A percentile compares a stretch with the other conserved stretches of the same genome.
phyloP scores from a whole-genome alignment of 2,888 invertebrate genomes.

The Pseudococcus longispinus region DNA sequence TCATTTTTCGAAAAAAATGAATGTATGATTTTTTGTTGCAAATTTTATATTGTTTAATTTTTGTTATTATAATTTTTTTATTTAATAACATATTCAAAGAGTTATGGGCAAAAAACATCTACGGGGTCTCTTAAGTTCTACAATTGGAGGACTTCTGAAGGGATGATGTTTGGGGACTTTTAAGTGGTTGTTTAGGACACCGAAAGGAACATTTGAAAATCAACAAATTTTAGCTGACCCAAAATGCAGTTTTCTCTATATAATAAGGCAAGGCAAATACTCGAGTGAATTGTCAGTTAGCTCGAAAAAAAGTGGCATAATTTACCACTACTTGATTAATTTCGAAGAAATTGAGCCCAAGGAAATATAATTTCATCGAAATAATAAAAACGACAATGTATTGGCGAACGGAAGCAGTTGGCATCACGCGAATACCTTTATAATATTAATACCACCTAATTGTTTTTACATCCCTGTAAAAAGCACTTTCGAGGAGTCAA shows the following conservation, averaged over 20 bases:
- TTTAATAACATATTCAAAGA: too few relatives aligned
- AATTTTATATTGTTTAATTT: too few relatives aligned
- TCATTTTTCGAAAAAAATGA: too few relatives aligned
- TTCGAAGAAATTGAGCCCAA: not conserved
- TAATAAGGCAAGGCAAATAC: not conserved
- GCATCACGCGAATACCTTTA: not conserved
- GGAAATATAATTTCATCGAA: not conserved
- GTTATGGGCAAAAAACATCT: too few relatives aligned
- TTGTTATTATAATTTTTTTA: too few relatives aligned
- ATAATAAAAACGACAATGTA: not conserved
- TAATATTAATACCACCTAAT: slow-evolving; percentile 1
- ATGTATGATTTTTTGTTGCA: too few relatives aligned
- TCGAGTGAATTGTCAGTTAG: not conserved
- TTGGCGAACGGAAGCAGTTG: not conserved
- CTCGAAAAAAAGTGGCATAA: not conserved
- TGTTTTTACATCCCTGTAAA: slow-evolving; percentile 24
- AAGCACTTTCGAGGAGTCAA: slow-evolving; percentile 9
- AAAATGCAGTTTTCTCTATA: not conserved
- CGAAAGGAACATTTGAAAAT: too few relatives aligned
- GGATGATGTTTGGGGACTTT: too few relatives aligned
- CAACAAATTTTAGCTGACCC: too few relatives aligned
- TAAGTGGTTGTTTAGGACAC: too few relatives aligned
- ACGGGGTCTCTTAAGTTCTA: too few relatives aligned
- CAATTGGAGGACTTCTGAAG: too few relatives aligned
- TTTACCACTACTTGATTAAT: not conserved